Evolutionary conservation across 2,113 vertebrate genomes (phyloP), one percentile per base, ranked within the genome.

Genomic region (Girardinichthys multiradiatus): DNA sequence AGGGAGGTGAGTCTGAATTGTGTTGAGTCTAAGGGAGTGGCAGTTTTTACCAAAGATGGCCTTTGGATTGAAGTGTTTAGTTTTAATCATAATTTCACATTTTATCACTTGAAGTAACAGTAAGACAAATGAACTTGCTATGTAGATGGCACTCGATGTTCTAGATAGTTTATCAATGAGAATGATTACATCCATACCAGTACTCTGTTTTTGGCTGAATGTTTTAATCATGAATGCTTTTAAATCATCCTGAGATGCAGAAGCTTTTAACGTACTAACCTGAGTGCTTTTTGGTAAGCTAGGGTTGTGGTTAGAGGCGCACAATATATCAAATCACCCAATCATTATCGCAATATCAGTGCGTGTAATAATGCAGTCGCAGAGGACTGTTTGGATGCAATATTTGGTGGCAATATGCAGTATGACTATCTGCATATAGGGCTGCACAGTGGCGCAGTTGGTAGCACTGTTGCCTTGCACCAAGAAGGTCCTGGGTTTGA

Each of bases 1-100:
- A 66, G 12, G 27, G 0, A 45, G 81, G 90, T 90, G 74, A 90
- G 90, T 83, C 7, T 7, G 33, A 21, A 28, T 4, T 5, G 1
- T 15, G 21, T 27, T 57, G n/a, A n/a, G n/a, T n/a, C n/a, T n/a
- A n/a, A n/a, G 24, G 37, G 37, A 39, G 10, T 6, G 10, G 24
- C 48, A 3, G 21, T 51, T 24, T 54, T 54, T n/a, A 54, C 24
- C 48, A n/a, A 54, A 54, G 2, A 11, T 10, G 24, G 9, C 48
- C 10, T 24, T n/a, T n/a, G 7, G 48, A 21, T 51, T 24, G 9
- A 39, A 39, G 37, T 8, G 29, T 33, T 33, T n/a, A n/a, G n/a
- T n/a, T n/a, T n/a, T n/a, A n/a, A n/a, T n/a, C n/a, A n/a, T n/a
- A n/a, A n/a, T 24, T 61, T 15, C 2, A 39, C 8, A 6, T 39